These are phyloP conservation scores for Gymnodraco acuticeps DNA, from an alignment of 2,797 vertebrate genomes.

Conservation along the genomic window DNA sequence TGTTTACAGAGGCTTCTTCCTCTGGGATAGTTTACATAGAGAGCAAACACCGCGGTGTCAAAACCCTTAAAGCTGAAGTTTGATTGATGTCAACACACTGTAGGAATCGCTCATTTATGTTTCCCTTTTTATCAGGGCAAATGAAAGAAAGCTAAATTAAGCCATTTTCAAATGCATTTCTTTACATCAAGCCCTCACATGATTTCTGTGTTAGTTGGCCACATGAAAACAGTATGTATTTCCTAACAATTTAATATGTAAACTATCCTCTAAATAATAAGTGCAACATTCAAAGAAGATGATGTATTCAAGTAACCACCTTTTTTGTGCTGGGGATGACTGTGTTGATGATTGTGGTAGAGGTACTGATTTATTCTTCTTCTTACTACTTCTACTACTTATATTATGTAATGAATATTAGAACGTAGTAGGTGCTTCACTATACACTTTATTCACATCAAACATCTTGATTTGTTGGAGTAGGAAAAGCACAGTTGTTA, in stretches of 20 bases:
- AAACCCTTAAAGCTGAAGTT: conserved; percentile 4
- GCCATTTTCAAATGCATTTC: not conserved
- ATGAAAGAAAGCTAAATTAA: not conserved
- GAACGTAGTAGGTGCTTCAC: not conserved
- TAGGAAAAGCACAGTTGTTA: not conserved
- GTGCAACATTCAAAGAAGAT: not conserved
- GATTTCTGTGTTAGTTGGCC: not conserved
- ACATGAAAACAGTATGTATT: not conserved
- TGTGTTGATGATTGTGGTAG: not conserved
- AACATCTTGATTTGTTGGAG: not conserved
- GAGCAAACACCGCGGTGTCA: conserved; percentile 7
- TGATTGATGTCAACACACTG: conserved; percentile 1
- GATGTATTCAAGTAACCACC: not conserved
- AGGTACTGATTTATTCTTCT: not conserved
- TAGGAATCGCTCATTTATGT: not conserved
- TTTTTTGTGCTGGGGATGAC: not conserved
- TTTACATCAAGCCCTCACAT: not conserved
- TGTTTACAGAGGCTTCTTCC: conserved; percentile 22
- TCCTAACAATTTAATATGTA: not conserved
- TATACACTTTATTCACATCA: not conserved
- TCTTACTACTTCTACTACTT: no score
- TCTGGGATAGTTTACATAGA: conserved; percentile 21
- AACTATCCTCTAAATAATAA: not conserved
- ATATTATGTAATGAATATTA: not conserved
- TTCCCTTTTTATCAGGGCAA: not conserved